Base-by-base conservation (phyloP, 1,140 invertebrate species). In the Trachymyrmex cornetzi region DNA sequence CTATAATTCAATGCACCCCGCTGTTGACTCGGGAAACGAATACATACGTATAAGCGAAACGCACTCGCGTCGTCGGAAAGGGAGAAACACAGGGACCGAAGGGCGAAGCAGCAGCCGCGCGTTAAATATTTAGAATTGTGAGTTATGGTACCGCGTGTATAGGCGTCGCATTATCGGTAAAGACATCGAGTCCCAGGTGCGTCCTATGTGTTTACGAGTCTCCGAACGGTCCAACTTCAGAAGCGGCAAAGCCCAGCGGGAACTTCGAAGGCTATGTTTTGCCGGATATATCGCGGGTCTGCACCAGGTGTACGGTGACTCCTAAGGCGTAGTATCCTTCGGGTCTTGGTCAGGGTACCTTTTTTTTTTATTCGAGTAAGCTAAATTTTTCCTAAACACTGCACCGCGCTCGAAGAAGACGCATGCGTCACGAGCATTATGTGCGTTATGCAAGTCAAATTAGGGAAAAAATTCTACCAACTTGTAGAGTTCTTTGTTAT, bases 121-220 rank as follows among this genome's bases (percentile, higher is more conserved):
- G 79, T 92, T 92, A 90, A 92, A 92, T 92, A 92, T 92, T 92
- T 92, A 90, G 87, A 90, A 91, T 89, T 69, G 80, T 89, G 89
- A 92, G 86, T 92, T 92, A 92, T 86, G 85, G 59, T 87, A 81
- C 77, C 86, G 85, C 89, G 88, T 87, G 85, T 85, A 91, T 91
- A 91, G 82, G 89, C 87, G 91, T 93, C 89, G 87, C 90, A 91
- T 93, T 92, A 91, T 90, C 88, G 89, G 91, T 92, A 92, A 92
- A 93, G 92, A 92, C 89, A 92, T 92, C 91, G 91, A 81, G 89
- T 81, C 92, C 85, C 92, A 93, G 92, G 91, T 93, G 92, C 91
- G 87, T 92, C 88, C 89, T 93, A 93, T 92, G 92, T 93, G 91
- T 93, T 93, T 93, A 93, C 91, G 91, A 93, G 90, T 91, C 91